These are phyloP conservation scores for Norana najaformis DNA, from an alignment of 2,888 invertebrate genomes.

Conservation along the genomic window DNA sequence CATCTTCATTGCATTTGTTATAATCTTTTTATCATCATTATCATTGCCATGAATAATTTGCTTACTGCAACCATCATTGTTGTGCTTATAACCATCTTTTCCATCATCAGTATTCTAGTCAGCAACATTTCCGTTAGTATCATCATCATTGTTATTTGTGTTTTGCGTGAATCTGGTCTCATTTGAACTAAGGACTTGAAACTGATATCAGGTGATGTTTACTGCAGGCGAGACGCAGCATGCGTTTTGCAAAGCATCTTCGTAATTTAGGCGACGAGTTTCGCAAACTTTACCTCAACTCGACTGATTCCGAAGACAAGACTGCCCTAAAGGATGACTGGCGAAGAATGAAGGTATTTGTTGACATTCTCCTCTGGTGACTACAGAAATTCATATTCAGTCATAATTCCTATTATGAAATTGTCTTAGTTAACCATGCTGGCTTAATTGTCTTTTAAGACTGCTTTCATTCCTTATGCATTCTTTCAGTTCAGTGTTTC, in stretches of 20 bases:
- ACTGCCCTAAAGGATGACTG: constrained; percentile 70
- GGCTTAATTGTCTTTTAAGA: background rate
- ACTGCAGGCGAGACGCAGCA: constrained; percentile 71
- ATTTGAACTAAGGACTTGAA: background rate
- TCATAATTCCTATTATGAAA: background rate
- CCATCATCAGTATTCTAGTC: too few species aligned
- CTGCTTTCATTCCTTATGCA: background rate
- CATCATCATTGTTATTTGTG: background rate
- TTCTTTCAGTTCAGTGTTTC: background rate
- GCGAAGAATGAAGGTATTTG: constrained; percentile 63
- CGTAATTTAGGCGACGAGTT: constrained; percentile 73
- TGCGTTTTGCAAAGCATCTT: constrained; percentile 80
- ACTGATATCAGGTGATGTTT: background rate
- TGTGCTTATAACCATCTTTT: too few species aligned
- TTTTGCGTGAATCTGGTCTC: background rate
- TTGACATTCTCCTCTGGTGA: background rate
- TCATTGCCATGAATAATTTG: background rate
- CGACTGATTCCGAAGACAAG: constrained; percentile 68
- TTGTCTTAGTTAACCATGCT: background rate
- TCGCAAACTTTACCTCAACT: constrained; percentile 70
- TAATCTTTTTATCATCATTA: background rate
- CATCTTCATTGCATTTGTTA: too few species aligned
- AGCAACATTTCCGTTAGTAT: too few species aligned
- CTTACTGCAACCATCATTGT: too few species aligned
- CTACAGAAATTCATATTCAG: background rate